Conservation (phyloP, 2,113 vertebrate species). For the Suricata suricatta region DNA sequence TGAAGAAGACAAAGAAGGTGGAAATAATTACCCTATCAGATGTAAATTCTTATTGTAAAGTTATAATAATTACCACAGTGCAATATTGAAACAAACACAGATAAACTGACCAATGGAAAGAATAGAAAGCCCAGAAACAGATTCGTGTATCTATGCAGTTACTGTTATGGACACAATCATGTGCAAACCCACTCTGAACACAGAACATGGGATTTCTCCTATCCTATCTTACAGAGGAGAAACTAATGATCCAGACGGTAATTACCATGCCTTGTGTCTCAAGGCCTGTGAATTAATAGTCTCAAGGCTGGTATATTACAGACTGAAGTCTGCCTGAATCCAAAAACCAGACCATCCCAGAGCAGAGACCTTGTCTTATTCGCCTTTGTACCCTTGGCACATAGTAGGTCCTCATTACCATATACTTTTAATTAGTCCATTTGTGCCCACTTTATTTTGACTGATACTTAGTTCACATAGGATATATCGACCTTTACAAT, state of each 20-base stretch:
- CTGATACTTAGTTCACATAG: background rate
- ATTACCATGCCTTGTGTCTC: background rate
- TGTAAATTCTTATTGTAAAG: conserved; percentile 21
- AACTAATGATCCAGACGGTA: background rate
- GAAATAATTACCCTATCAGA: background rate
- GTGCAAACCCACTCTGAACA: background rate
- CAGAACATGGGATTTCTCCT: background rate
- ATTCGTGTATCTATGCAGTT: background rate
- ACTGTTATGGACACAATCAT: background rate
- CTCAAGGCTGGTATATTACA: background rate
- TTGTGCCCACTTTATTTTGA: background rate
- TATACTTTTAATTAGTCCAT: background rate
- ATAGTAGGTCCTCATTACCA: background rate
- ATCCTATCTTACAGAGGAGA: background rate
- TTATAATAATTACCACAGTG: background rate
- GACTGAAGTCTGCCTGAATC: background rate
- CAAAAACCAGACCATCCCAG: background rate
- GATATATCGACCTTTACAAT: background rate
- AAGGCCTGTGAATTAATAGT: background rate
- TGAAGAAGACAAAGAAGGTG: background rate
- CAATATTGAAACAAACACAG: background rate
- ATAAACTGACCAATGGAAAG: background rate
- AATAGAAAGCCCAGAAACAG: background rate
- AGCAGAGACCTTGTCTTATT: background rate
- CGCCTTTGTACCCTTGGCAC: background rate